Evolutionary conservation across 2,797 vertebrate species (phyloP), one percentile per base, ranked within the genome.

Genomic region (Acropternis orthonyx): DNA sequence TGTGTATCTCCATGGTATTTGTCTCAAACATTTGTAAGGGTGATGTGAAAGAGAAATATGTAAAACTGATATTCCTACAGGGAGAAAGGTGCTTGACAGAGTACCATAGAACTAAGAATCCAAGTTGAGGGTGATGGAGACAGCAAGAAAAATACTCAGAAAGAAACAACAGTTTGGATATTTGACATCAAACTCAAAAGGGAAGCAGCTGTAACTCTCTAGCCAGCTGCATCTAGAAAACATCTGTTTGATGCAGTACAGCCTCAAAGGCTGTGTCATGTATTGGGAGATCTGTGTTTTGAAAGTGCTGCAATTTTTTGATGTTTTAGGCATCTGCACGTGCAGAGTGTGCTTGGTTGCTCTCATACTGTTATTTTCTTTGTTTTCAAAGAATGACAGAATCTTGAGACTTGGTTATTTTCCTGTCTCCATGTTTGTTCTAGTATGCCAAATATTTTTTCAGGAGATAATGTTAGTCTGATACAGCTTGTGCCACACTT

Each of bases 331-430:
- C 23, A 46, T 80, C 52, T 80, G 56, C 21, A 12, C 1, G 0
- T 92, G 62, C 1, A 1, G 16, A 39, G 28, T 75, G 19, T 9
- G 2, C 24, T 84, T 92, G 32, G 58, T 93, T 63, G 36, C 39
- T 79, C 22, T 90, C 54, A 13, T 65, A 69, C 73, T 86, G 43
- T 28, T 90, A 28, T 75, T 94, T 95, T 67, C 74, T 95, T 93
- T 92, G 30, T 86, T 93, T 88, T 86, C 44, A 75, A 84, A 93
- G 85, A 93, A 90, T 58, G 23, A 75, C 66, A 88, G 32, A 88
- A 75, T 86, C 43, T 93, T 58, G n/a, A 83, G 52, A 54, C 54
- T 77, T 71, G 12, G 30, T 92, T 92, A 36, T 93, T 94, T 95
- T 88, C 54, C 39, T 68, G 49, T 72, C 44, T 88, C 58, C 1